Percentiles rank a stretch among this genome's conserved stretches.
Conservation (phyloP, 2,797 vertebrate species). For the Nothura maculosa region DNA sequence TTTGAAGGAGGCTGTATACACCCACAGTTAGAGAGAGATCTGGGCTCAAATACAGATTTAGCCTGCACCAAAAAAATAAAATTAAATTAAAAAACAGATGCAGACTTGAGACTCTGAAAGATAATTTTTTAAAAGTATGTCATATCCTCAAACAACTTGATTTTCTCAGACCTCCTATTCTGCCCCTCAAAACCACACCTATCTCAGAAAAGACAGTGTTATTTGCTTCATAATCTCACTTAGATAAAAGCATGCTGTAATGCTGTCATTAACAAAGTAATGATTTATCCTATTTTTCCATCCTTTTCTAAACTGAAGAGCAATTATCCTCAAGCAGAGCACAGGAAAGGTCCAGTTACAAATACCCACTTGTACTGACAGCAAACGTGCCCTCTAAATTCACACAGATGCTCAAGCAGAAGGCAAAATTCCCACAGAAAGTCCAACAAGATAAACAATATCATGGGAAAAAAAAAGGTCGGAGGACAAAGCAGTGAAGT, state of each 20-base stretch:
- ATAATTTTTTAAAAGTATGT: not conserved
- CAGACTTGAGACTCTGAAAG: not conserved
- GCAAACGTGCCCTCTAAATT: not conserved
- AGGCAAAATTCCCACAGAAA: not conserved
- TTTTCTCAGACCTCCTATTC: not conserved
- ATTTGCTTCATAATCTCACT: not conserved
- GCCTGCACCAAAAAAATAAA: constrained; percentile 76
- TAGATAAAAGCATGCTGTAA: not conserved
- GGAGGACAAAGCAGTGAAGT: not conserved
- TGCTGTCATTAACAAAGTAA: not conserved
- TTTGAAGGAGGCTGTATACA: constrained; percentile 86
- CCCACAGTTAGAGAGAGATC: constrained; percentile 88
- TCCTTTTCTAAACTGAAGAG: not conserved
- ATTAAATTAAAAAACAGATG: not conserved
- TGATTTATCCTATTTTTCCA: not conserved
- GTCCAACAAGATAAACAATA: not conserved
- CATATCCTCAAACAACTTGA: not conserved
- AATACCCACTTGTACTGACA: not conserved
- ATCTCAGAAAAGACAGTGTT: not conserved
- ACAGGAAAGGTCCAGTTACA: not conserved
- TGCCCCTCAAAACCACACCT: not conserved
- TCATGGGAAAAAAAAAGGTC: not conserved
- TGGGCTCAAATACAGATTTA: constrained; percentile 87
- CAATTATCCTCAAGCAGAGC: not conserved
- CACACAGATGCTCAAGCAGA: not conserved